Conservation (phyloP, 1,140 invertebrate genomes). For the Pantala flavescens region DNA sequence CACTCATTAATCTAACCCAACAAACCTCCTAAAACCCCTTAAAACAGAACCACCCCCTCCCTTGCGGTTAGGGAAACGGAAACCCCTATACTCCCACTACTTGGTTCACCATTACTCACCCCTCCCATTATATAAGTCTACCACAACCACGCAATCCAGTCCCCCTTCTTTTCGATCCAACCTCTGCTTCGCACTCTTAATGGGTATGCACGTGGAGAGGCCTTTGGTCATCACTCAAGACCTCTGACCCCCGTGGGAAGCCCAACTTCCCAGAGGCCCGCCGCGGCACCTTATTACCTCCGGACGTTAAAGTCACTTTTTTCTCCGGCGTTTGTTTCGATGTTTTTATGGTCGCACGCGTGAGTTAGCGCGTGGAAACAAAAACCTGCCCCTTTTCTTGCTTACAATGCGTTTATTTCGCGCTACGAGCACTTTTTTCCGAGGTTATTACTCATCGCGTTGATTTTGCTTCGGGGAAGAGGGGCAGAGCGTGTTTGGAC, state of each 20-base stretch:
- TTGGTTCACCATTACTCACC: neutral
- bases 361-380: too few relatives aligned
- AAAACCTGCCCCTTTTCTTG: too few relatives aligned
- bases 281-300: neutral
- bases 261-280: neutral
- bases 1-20: neutral
- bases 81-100: neutral
- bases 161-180: neutral
- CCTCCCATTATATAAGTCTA: neutral
- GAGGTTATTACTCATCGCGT: too few relatives aligned
- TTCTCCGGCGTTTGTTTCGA: too few relatives aligned
- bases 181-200: neutral
- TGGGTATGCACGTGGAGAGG: neutral
- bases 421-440: too few relatives aligned
- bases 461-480: too few relatives aligned
- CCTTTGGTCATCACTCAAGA: constrained; percentile 5
- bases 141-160: neutral
- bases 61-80: neutral
- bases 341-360: too few relatives aligned
- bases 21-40: neutral
- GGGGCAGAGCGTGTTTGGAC: too few relatives aligned
- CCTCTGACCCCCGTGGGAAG: neutral
- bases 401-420: too few relatives aligned
- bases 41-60: neutral
- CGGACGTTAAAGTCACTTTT: too few relatives aligned